phyloP scores from a whole-genome alignment of 2,113 vertebrate species.

The Pseudorhombus dupliciocellatus region DNA sequence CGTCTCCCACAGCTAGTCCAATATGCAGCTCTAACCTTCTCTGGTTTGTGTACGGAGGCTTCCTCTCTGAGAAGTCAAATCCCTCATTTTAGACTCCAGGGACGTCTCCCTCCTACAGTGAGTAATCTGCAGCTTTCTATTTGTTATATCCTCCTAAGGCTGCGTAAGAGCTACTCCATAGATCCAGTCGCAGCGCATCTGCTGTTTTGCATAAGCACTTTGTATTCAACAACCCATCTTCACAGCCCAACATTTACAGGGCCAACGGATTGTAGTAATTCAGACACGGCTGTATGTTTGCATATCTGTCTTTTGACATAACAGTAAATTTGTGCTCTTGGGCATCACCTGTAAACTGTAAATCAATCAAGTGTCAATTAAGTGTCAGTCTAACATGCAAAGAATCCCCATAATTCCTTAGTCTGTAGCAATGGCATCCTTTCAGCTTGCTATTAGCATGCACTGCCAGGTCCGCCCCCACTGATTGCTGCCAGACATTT shows the following conservation, averaged over 20 bases:
- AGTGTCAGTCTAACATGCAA: slow-evolving; percentile 51
- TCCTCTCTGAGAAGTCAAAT: slow-evolving; percentile 48
- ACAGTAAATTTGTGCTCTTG: slow-evolving; percentile 61
- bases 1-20: background rate
- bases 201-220: slow-evolving; percentile 67
- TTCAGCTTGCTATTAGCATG: slow-evolving; percentile 60
- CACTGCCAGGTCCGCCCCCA: slow-evolving; percentile 29
- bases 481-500: slow-evolving; percentile 56
- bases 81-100: slow-evolving; percentile 62
- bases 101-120: slow-evolving; percentile 52
- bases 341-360: slow-evolving; percentile 36
- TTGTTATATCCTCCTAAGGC: slow-evolving; percentile 67
- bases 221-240: slow-evolving; percentile 55
- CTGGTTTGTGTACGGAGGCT: slow-evolving; percentile 40
- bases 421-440: slow-evolving; percentile 40
- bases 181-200: slow-evolving; percentile 51
- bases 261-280: slow-evolving; percentile 60
- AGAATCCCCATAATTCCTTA: slow-evolving; percentile 34
- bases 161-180: slow-evolving; percentile 55
- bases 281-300: slow-evolving; percentile 11
- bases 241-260: slow-evolving; percentile 52
- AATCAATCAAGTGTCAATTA: slow-evolving; percentile 55
- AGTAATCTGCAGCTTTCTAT: slow-evolving; percentile 72
- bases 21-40: slow-evolving; percentile 47
- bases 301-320: slow-evolving; percentile 38